Evolutionary conservation across 2,797 vertebrate species (phyloP).

Genomic region (Dromococcyx pavoninus): DNA sequence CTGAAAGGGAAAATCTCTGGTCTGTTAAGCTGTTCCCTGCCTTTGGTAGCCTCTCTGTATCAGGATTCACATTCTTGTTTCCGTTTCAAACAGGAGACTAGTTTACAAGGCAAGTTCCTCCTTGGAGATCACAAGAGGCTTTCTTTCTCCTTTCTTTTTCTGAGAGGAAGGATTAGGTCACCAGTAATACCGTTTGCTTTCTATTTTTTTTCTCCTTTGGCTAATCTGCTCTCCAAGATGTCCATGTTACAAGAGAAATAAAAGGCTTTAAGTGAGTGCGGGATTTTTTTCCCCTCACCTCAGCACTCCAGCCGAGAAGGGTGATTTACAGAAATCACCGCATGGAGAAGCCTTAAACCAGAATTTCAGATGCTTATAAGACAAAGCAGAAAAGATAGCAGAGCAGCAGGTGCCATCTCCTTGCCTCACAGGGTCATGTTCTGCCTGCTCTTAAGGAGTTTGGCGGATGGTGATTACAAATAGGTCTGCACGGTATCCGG

Average conservation of each 20-base stretch:
- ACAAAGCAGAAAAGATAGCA: conserved; percentile 34
- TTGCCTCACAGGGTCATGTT: neutral
- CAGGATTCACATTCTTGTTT: conserved; percentile 70
- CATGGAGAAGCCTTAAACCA: conserved; percentile 30
- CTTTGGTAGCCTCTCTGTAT: conserved; percentile 58
- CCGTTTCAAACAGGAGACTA: conserved; percentile 63
- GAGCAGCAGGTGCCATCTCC: neutral
- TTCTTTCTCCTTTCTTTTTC: conserved; percentile 68
- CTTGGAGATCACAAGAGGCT: conserved; percentile 68
- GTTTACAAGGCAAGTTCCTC: conserved; percentile 72
- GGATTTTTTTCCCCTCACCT: conserved; percentile 49
- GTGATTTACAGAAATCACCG: conserved; percentile 30
- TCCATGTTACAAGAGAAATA: conserved; percentile 68
- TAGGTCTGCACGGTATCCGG: fast-evolving
- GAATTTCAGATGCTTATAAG: conserved; percentile 52
- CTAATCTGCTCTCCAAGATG: conserved; percentile 71
- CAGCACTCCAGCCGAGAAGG: conserved; percentile 11
- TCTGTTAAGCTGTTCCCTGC: conserved; percentile 56
- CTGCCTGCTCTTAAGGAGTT: neutral
- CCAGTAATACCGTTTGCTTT: conserved; percentile 53
- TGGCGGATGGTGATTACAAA: neutral
- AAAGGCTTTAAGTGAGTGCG: conserved; percentile 18
- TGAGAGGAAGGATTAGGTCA: conserved; percentile 71
- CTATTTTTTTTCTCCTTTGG: conserved; percentile 72
- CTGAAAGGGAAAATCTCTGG: conserved; percentile 50